Conservation (phyloP, 2,113 vertebrate genomes). For the Sylvilagus bachmani region DNA sequence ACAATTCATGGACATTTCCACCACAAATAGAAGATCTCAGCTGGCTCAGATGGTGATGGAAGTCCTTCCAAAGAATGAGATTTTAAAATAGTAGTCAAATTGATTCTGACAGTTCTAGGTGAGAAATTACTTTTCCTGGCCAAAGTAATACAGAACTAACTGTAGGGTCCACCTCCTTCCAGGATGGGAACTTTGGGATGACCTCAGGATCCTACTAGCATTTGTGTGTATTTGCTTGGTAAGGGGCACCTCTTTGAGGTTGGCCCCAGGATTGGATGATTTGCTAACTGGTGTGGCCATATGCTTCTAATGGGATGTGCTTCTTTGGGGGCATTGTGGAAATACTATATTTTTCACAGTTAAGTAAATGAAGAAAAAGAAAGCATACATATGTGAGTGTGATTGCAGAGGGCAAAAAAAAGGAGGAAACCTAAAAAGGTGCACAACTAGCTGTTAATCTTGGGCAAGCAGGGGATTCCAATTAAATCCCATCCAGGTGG, state of each 20-base stretch:
- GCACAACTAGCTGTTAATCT: not conserved
- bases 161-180: not conserved
- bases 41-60: not conserved
- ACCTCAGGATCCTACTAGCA: not conserved
- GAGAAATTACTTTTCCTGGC: not conserved
- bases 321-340: not conserved
- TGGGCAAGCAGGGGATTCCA: too few species aligned
- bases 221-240: not conserved
- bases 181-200: not conserved
- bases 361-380: not conserved
- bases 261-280: not conserved
- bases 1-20: not conserved
- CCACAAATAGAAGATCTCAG: not conserved
- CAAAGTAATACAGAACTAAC: not conserved
- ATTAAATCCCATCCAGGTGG: not conserved
- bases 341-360: conserved; percentile 9
- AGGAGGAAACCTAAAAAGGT: too few species aligned
- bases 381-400: not conserved
- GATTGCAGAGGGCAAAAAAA: not conserved
- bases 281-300: not conserved
- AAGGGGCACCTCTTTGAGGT: not conserved
- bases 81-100: not conserved
- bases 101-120: not conserved
- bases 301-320: not conserved
- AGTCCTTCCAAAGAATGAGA: not conserved